A percentile compares a stretch with the other conserved stretches of the same genome.
Evolutionary conservation across 2,888 invertebrate species (phyloP).

Genomic region (Meteorus colon): DNA sequence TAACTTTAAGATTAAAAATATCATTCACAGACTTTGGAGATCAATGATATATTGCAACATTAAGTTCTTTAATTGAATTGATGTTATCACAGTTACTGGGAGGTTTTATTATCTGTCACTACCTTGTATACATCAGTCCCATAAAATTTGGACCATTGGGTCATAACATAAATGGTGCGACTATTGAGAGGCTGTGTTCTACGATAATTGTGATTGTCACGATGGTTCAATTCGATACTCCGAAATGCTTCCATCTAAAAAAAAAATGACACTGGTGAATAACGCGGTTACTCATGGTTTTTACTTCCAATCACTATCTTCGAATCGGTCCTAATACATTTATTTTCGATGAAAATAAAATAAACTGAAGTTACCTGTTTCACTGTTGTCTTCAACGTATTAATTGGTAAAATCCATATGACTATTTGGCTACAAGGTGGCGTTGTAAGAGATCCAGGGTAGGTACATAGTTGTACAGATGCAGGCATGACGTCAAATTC

Average conservation of each 20-base stretch:
- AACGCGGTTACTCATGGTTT: background rate
- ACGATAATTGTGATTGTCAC: constrained; percentile 36
- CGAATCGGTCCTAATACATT: background rate
- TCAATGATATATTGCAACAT: background rate
- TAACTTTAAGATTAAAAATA: no score
- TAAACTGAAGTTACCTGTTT: constrained; percentile 30
- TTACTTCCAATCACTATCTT: background rate
- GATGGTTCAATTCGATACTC: constrained; percentile 4
- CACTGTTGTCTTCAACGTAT: constrained; percentile 41
- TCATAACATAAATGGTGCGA: constrained; percentile 21
- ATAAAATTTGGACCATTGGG: constrained; percentile 6
- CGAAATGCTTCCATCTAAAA: constrained; percentile 35
- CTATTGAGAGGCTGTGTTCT: constrained; percentile 33
- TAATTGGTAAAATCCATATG: constrained; percentile 74
- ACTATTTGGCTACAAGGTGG: constrained; percentile 75
- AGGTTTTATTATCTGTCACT: background rate
- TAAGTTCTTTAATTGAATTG: background rate
- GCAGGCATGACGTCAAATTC: constrained; percentile 55
- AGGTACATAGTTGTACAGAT: constrained; percentile 51
- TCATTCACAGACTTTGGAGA: background rate
- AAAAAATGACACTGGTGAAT: background rate
- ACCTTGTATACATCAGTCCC: background rate
- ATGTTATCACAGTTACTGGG: no score
- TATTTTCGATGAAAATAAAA: background rate
- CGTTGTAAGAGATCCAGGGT: constrained; percentile 76